Percentiles rank a stretch among this genome's conserved stretches.
Conservation (phyloP, 2,113 vertebrate species). For the Loxodonta africana region DNA sequence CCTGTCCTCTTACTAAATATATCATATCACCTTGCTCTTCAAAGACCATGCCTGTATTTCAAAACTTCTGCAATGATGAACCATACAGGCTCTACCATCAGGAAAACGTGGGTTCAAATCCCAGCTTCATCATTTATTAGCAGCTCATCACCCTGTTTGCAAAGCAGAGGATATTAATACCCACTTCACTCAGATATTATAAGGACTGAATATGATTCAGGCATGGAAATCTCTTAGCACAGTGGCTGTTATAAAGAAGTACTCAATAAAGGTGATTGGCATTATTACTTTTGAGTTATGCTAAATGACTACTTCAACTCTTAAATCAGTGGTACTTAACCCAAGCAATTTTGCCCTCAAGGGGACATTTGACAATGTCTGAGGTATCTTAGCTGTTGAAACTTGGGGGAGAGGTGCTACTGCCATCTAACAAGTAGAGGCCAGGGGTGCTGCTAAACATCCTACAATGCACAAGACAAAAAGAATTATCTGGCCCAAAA, state of each 20-base stretch:
- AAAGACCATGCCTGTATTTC: background rate
- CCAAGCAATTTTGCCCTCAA: background rate
- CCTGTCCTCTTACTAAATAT: background rate
- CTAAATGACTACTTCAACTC: background rate
- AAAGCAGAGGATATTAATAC: background rate
- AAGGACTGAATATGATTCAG: background rate
- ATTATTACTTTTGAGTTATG: background rate
- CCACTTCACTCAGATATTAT: background rate
- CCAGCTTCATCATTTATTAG: background rate
- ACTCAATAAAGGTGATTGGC: background rate
- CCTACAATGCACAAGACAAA: too few species aligned
- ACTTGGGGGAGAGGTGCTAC: background rate
- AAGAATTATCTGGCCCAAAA: too few species aligned
- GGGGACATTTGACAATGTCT: background rate
- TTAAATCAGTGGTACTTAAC: background rate
- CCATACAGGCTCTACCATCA: background rate
- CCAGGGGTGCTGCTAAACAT: background rate
- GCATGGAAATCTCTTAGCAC: background rate
- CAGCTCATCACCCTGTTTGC: background rate
- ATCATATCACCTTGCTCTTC: background rate
- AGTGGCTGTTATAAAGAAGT: background rate
- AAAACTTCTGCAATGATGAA: background rate
- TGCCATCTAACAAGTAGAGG: background rate
- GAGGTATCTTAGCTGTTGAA: background rate
- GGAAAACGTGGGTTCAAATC: background rate